A percentile compares a stretch with the other conserved stretches of the same genome.
Evolutionary conservation across 1,140 invertebrate genomes (phyloP).

Genomic region (Carcinoscorpius rotundicauda): DNA sequence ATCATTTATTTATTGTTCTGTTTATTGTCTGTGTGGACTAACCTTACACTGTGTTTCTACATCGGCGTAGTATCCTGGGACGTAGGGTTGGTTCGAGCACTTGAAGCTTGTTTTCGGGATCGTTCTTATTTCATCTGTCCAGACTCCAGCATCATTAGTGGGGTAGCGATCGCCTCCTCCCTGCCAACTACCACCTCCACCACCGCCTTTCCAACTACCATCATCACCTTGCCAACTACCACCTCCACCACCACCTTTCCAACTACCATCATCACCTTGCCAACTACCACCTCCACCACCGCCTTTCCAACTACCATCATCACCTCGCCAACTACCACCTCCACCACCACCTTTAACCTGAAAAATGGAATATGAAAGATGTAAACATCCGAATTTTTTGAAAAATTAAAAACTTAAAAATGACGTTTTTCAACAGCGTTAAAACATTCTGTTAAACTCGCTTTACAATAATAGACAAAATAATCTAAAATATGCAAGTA

Average conservation of each 20-base stretch:
- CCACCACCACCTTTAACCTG: background rate
- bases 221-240: background rate
- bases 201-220: slow-evolving; percentile 6
- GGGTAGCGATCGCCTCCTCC: slow-evolving; percentile 13
- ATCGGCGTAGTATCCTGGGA: slow-evolving; percentile 31
- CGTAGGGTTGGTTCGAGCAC: slow-evolving; percentile 26
- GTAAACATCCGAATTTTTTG: no score
- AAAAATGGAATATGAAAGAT: no score
- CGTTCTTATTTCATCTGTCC: slow-evolving; percentile 28
- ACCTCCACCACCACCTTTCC: background rate
- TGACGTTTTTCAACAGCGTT: no score
- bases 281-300: background rate
- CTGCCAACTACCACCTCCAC: slow-evolving; percentile 8
- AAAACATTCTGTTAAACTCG: no score
- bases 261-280: slow-evolving; percentile 3
- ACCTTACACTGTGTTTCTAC: slow-evolving; percentile 23
- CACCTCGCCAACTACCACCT: background rate
- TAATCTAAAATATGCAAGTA: no score
- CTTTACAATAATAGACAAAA: no score
- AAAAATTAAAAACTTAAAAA: no score
- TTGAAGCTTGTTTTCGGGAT: slow-evolving; percentile 29
- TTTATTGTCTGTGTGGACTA: no score
- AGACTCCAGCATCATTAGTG: slow-evolving; percentile 19
- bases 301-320: slow-evolving; percentile 1
- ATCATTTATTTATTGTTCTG: no score